phyloP scores from a whole-genome alignment of 1,140 invertebrate genomes.

The Drosophila rhopaloa region DNA sequence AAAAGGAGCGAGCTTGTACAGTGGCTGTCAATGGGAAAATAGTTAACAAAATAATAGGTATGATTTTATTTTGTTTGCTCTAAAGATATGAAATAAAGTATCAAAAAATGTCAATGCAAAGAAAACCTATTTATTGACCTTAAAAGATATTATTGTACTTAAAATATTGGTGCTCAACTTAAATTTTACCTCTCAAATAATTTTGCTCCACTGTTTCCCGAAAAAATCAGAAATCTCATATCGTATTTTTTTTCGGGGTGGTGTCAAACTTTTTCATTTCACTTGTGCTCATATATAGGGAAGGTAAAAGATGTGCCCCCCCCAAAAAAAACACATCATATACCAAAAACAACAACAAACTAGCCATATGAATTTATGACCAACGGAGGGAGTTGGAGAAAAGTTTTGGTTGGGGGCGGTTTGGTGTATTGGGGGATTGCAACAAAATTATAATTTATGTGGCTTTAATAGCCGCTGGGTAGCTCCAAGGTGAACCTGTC shows the following conservation, averaged over 20 bases:
- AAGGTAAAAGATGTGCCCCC: conserved; percentile 37
- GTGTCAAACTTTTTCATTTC: conserved; percentile 67
- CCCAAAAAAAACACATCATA: conserved; percentile 12
- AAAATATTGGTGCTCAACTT: too few species aligned
- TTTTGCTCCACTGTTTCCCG: conserved; percentile 5
- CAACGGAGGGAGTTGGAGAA: conserved; percentile 25
- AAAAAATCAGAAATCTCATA: conserved; percentile 20
- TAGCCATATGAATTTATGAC: conserved; percentile 81
- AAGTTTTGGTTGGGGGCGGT: conserved; percentile 13
- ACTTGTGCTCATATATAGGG: conserved; percentile 14
- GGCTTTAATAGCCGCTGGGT: conserved; percentile 78
- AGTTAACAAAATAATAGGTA: background rate
- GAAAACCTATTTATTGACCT: background rate
- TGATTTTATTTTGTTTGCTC: too few species aligned
- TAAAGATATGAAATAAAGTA: too few species aligned
- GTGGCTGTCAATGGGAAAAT: background rate
- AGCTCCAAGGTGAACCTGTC: conserved; percentile 42
- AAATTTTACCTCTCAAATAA: too few species aligned
- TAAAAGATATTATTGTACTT: too few species aligned
- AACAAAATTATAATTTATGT: conserved; percentile 84
- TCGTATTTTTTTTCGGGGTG: conserved; percentile 18
- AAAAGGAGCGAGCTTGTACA: conserved; percentile 15
- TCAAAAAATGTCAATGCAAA: background rate
- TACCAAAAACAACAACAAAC: conserved; percentile 53
- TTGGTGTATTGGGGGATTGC: conserved; percentile 38